Conservation (phyloP, 2,797 vertebrate species). For the Trichosurus vulpecula region DNA sequence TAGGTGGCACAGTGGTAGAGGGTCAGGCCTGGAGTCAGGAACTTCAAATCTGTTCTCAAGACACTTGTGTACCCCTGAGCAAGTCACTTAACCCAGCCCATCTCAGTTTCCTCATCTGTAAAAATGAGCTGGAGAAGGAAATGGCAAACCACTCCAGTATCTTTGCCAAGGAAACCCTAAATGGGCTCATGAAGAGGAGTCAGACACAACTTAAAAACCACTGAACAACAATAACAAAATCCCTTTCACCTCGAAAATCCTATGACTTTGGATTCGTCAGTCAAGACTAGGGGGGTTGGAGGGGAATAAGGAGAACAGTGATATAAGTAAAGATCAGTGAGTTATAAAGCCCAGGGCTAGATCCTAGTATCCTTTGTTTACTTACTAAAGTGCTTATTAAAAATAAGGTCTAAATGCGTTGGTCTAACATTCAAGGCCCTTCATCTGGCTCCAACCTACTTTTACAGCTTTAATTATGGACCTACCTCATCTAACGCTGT, state of each 20-base stretch:
- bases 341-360: background rate
- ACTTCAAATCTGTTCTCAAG: background rate
- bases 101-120: background rate
- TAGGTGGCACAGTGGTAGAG: too few species aligned
- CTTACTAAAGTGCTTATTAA: background rate
- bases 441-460: background rate
- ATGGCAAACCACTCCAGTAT: background rate
- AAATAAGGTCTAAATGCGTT: background rate
- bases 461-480: background rate
- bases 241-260: background rate
- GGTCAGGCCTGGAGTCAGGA: background rate
- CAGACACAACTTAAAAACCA: background rate
- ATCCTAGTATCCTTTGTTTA: background rate
- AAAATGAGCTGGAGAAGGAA: background rate
- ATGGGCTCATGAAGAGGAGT: background rate
- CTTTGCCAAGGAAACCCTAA: background rate
- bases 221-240: background rate
- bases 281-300: background rate
- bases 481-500: background rate
- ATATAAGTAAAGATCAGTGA: background rate
- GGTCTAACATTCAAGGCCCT: background rate
- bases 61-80: background rate
- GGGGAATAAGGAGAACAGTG: background rate
- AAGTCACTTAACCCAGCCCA: background rate
- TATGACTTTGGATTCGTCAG: background rate